Evolutionary conservation across 2,113 vertebrate genomes (phyloP).

Genomic region (Clarias macrocephalus): DNA sequence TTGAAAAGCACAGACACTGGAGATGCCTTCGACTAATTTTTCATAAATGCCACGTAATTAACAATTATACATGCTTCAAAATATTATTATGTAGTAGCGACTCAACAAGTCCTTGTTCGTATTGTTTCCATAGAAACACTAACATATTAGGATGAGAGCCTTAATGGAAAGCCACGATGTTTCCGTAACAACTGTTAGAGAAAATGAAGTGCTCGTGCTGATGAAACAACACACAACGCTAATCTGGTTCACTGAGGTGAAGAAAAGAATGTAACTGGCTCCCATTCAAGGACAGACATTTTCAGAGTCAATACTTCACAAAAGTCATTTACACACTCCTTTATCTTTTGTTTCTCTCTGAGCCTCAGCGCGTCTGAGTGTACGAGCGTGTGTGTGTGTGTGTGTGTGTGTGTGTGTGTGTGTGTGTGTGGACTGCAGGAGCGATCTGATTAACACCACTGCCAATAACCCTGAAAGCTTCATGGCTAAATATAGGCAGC

Average conservation of each 20-base stretch:
- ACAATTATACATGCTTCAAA: background rate
- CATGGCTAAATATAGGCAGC: background rate
- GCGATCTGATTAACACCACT: background rate
- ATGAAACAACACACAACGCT: conserved; percentile 23
- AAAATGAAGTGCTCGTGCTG: background rate
- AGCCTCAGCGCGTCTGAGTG: background rate
- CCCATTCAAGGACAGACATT: conserved; percentile 33
- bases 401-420: background rate
- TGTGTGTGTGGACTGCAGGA: background rate
- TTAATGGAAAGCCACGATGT: background rate
- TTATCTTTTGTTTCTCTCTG: background rate
- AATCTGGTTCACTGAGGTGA: conserved; percentile 32
- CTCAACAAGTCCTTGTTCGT: background rate
- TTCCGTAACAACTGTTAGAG: too few species aligned
- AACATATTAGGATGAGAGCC: background rate
- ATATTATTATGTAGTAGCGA: background rate
- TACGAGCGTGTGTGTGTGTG: background rate
- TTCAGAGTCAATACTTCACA: conserved; percentile 19
- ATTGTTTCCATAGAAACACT: background rate
- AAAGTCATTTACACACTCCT: conserved; percentile 7
- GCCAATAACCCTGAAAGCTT: background rate
- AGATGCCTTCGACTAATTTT: background rate
- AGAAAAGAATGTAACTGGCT: conserved; percentile 42
- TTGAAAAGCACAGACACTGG: background rate
- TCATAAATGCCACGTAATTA: background rate